These are phyloP conservation scores for Ectemnius continuus DNA, from an alignment of 2,888 invertebrate species.

Conservation along the genomic window DNA sequence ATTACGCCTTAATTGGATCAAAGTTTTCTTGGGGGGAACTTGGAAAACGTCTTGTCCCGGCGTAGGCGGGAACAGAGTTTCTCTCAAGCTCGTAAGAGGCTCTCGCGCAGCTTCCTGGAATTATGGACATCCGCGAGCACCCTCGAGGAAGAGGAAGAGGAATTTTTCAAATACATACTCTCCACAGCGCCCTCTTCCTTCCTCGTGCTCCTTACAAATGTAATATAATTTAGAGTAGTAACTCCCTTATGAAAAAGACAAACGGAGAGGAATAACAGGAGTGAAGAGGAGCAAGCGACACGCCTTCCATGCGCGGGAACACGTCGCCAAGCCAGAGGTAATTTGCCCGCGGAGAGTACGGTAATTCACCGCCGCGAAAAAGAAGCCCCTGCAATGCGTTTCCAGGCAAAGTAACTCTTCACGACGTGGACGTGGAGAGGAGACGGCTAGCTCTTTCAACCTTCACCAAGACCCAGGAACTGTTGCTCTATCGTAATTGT, in stretches of 20 bases:
- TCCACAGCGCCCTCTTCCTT: too few species aligned
- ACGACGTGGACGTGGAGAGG: not conserved
- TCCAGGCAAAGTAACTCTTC: not conserved
- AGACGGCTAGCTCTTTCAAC: not conserved
- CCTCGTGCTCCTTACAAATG: not conserved
- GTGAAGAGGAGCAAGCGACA: not conserved
- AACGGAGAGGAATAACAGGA: not conserved
- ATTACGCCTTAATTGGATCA: conserved; percentile 16
- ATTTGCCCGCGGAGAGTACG: not conserved
- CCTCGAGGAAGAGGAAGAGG: not conserved
- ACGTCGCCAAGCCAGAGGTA: not conserved
- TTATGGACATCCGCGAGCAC: conserved; percentile 2
- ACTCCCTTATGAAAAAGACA: conserved; percentile 1
- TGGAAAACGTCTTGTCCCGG: conserved; percentile 15
- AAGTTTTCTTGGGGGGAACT: conserved; percentile 13
- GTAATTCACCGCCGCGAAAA: not conserved
- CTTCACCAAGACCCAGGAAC: not conserved
- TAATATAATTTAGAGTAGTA: conserved; percentile 30
- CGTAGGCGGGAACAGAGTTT: not conserved
- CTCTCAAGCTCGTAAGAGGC: not conserved
- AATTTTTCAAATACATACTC: not conserved
- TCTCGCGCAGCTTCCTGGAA: not conserved
- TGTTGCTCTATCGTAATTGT: not conserved
- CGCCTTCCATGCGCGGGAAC: conserved; percentile 1
- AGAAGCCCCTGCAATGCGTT: not conserved